Evolutionary conservation across 2,888 invertebrate species (phyloP), one percentile per base, ranked within the genome.

Genomic region (Morinoia aosen): DNA sequence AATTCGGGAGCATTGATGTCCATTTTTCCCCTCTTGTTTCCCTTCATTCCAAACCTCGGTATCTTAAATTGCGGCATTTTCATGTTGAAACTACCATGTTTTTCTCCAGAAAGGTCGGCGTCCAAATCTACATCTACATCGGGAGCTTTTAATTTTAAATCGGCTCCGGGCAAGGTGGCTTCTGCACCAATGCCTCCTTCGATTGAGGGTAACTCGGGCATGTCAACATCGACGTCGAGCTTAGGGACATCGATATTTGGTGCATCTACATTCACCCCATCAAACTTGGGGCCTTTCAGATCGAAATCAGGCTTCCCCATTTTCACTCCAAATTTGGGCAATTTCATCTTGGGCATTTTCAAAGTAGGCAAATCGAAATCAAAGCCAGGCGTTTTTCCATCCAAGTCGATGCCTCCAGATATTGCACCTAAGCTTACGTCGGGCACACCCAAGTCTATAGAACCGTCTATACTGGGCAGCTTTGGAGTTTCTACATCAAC

Each of bases 1-100:
- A 95, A 19, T 64, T 95, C 95, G 33, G 95, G 76, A 61, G 91
- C 91, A 57, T 91, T 91, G 91, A 91, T 91, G 57, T 91, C 91
- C 4, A 91, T 57, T 33, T 91, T 91, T 33, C 91, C 91, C 57
- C 57, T 91, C 33, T 91, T 91, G 39, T 91, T 48, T 57, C 91
- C 91, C 33, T 88, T 95, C 64, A 56, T 88, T 48, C 88, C 76
- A 95, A 88, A 56, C 56, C 39, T 64, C 25, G 76, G 76, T n/a
- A 94, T 40, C n/a, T 61, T 64, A 39, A 94, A 64, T 11, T 40
- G 57, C 40, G 64, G 40, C 95, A 56, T 95, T 64, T 58, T 56
- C n/a, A 88, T 95, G 48, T 95, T 88, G 88, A 95, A 88, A 56
- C 57, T 58, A 33, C 88, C 56, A 16, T 39, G 88, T 90, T 56